Evolutionary conservation across 1,140 invertebrate genomes (phyloP).

Genomic region (Atta colombica): DNA sequence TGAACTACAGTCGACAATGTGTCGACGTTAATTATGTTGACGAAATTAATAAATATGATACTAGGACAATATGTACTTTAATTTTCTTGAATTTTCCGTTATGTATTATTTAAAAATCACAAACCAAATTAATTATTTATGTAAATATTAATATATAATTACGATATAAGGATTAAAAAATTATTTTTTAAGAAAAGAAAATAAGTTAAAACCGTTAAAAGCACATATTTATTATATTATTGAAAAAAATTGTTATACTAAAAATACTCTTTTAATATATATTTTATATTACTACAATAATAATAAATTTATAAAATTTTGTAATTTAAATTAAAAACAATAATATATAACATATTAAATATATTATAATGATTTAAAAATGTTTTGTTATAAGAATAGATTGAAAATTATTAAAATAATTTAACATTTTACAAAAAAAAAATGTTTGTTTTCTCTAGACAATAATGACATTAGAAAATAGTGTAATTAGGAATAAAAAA

Average conservation of each 20-base stretch:
- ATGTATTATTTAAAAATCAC: neutral
- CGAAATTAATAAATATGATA: slow-evolving; percentile 75
- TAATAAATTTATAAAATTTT: neutral
- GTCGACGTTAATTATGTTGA: slow-evolving; percentile 53
- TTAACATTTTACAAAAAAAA: neutral
- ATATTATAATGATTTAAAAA: neutral
- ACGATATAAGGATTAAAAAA: neutral
- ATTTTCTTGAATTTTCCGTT: slow-evolving; percentile 51
- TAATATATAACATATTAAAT: neutral
- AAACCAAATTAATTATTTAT: slow-evolving; percentile 3
- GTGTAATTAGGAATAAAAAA: too few relatives aligned
- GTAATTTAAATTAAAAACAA: neutral
- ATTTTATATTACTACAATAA: neutral
- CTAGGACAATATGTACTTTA: slow-evolving; percentile 63
- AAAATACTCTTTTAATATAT: neutral
- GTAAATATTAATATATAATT: neutral
- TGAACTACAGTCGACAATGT: slow-evolving; percentile 64
- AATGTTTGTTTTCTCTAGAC: neutral
- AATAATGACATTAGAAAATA: too few relatives aligned
- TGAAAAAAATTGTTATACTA: neutral
- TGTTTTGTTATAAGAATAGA: neutral
- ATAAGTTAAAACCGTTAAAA: neutral
- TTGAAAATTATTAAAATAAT: neutral
- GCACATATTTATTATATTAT: neutral
- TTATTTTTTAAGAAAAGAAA: neutral